phyloP scores from a whole-genome alignment of 2,797 vertebrate species.

The Epinephelus awoara region DNA sequence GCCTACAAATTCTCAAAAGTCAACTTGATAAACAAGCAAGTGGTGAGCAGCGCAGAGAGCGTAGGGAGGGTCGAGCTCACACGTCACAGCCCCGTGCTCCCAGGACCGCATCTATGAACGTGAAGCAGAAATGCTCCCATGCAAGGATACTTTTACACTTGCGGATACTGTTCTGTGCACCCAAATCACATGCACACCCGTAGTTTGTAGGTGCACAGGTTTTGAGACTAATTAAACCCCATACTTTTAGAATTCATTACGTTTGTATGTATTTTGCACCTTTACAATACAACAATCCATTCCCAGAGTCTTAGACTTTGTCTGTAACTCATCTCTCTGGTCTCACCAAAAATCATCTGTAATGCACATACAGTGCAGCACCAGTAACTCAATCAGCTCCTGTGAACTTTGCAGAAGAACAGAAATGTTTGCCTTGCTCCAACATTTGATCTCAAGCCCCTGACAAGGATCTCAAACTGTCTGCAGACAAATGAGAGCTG shows the following conservation, averaged over 20 bases:
- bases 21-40: too few species aligned
- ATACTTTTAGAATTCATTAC: slow-evolving; percentile 15
- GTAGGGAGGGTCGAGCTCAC: too few species aligned
- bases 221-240: too few species aligned
- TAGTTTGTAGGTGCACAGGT: too few species aligned
- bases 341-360: slow-evolving; percentile 36
- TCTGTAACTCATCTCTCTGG: slow-evolving; percentile 3
- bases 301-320: neutral
- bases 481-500: slow-evolving; percentile 75
- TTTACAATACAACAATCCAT: neutral
- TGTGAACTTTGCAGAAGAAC: slow-evolving; percentile 76
- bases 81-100: too few species aligned
- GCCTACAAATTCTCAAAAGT: too few species aligned
- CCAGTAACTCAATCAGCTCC: slow-evolving; percentile 68
- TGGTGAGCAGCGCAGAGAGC: too few species aligned
- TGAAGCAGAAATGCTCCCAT: too few species aligned
- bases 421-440: slow-evolving; percentile 66
- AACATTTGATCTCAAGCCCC: slow-evolving; percentile 66
- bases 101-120: too few species aligned
- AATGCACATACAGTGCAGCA: slow-evolving; percentile 37
- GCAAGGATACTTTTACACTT: too few species aligned
- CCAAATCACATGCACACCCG: too few species aligned
- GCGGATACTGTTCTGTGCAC: too few species aligned
- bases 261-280: neutral
- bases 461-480: slow-evolving; percentile 81